These are phyloP conservation scores for Gobionotothen gibberifrons DNA, from an alignment of 2,797 vertebrate species.

Conservation along the genomic window DNA sequence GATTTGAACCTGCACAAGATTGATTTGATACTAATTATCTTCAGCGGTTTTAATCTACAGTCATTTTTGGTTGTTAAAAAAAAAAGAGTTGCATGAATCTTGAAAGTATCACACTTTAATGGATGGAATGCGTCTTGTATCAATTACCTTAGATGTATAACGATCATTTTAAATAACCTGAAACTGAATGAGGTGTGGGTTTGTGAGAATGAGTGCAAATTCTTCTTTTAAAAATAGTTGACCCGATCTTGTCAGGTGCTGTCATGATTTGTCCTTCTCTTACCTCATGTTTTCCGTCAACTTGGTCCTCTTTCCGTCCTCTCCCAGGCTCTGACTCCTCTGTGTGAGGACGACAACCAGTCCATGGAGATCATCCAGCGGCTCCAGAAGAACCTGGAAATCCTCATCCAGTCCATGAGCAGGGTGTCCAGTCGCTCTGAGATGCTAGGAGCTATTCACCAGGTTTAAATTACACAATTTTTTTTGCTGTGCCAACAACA, in stretches of 20 bases:
- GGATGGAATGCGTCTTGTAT: not conserved
- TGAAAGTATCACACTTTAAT: not conserved
- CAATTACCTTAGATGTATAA: not conserved
- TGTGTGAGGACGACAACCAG: slow-evolving; percentile 94
- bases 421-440: slow-evolving; percentile 95
- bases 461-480: slow-evolving; percentile 73
- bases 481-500: too few species aligned
- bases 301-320: not conserved
- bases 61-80: not conserved
- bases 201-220: not conserved
- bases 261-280: not conserved
- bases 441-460: slow-evolving; percentile 96
- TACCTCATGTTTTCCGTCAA: not conserved
- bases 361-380: slow-evolving; percentile 93
- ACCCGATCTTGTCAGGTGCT: too few species aligned
- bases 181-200: not conserved
- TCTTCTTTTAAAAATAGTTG: not conserved
- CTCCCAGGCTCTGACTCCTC: slow-evolving; percentile 87
- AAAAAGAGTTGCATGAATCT: not conserved
- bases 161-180: not conserved
- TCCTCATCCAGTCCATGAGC: slow-evolving; percentile 90
- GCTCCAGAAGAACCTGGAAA: slow-evolving; percentile 91
- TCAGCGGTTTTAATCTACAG: not conserved
- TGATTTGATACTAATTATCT: not conserved
- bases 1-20: too few species aligned